These are phyloP conservation scores for Rhinopomastus cyanomelas DNA, from an alignment of 2,113 vertebrate genomes.

Conservation along the genomic window DNA sequence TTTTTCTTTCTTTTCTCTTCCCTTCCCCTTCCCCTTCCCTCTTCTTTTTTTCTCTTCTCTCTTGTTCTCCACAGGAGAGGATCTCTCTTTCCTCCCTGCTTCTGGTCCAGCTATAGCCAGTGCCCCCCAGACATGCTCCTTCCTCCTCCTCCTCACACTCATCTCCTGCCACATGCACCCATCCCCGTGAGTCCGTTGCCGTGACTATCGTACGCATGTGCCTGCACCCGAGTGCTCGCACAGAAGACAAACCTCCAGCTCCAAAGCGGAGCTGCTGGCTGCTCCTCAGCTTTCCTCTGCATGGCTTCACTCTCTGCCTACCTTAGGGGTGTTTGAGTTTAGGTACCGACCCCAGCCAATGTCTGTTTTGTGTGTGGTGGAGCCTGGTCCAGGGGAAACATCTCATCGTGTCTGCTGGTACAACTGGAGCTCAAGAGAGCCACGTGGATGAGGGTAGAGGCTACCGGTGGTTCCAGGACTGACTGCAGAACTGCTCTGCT, in stretches of 20 bases:
- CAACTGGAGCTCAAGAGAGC: not conserved
- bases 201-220: not conserved
- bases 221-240: not conserved
- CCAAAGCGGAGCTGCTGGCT: not conserved
- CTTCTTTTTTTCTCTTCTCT: too few species aligned
- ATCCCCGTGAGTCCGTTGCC: not conserved
- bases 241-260: constrained; percentile 15
- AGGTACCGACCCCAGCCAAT: not conserved
- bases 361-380: not conserved
- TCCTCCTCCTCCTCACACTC: not conserved
- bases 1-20: too few species aligned
- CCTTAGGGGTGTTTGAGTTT: not conserved
- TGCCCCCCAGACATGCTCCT: not conserved
- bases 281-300: not conserved
- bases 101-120: not conserved
- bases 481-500: not conserved
- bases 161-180: not conserved
- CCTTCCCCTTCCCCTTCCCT: too few species aligned
- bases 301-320: not conserved
- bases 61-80: not conserved
- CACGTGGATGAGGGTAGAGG: not conserved
- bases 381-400: not conserved
- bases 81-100: not conserved
- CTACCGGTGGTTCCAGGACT: not conserved
- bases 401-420: rapidly evolving